These are phyloP conservation scores for Sebastes schlegelii DNA, from an alignment of 2,113 vertebrate species.

Conservation along the genomic window DNA sequence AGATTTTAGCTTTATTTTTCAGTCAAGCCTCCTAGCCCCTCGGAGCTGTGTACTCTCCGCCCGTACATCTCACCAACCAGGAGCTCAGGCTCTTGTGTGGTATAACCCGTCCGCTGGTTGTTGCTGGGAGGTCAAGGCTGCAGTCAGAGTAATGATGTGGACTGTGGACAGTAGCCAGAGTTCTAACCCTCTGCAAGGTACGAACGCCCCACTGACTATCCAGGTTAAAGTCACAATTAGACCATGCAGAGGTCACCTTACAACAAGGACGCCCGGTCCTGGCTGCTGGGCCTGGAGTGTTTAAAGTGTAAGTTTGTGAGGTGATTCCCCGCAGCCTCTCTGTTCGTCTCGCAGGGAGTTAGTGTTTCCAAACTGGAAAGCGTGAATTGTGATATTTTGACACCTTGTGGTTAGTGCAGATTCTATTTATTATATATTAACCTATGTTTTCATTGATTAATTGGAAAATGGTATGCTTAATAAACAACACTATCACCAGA, in stretches of 20 bases:
- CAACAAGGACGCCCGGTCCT: conserved; percentile 59
- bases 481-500: neutral
- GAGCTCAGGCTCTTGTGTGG: conserved; percentile 14
- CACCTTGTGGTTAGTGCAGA: neutral
- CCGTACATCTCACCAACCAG: conserved; percentile 35
- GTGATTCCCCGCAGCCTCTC: conserved; percentile 16
- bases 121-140: conserved; percentile 49
- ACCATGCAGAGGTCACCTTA: conserved; percentile 67
- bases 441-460: neutral
- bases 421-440: neutral
- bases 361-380: conserved; percentile 8
- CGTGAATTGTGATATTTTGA: conserved; percentile 7
- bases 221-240: conserved; percentile 75
- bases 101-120: conserved; percentile 25
- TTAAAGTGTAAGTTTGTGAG: conserved; percentile 18
- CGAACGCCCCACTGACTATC: conserved; percentile 78
- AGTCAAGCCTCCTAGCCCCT: conserved; percentile 33
- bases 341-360: neutral
- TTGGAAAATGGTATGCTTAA: neutral
- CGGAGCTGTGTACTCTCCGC: conserved; percentile 4
- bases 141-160: conserved; percentile 79
- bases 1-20: conserved; percentile 48
- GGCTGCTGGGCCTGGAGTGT: conserved; percentile 18
- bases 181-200: conserved; percentile 71
- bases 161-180: conserved; percentile 68